A percentile compares a stretch with the other conserved stretches of the same genome.
phyloP scores from a whole-genome alignment of 2,113 vertebrate species.

The Mormoops blainvillei region DNA sequence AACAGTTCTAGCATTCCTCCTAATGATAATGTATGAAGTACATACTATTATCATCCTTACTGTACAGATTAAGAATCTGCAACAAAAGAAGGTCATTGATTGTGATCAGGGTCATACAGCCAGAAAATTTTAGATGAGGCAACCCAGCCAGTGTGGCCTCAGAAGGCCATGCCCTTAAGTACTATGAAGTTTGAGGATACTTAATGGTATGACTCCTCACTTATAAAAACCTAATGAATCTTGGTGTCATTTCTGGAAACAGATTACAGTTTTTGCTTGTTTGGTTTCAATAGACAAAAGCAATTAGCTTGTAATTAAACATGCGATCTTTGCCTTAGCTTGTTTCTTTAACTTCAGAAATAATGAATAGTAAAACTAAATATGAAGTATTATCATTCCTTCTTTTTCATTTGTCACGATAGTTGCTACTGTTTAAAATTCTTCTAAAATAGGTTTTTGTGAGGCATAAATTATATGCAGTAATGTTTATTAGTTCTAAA shows the following conservation, averaged over 20 bases:
- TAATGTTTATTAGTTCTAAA: not conserved
- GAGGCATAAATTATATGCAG: not conserved
- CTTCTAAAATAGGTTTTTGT: not conserved
- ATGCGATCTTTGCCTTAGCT: not conserved
- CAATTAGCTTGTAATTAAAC: not conserved
- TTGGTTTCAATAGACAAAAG: slow-evolving; percentile 17
- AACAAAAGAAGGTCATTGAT: not conserved
- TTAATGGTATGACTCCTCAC: not conserved
- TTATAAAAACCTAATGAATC: not conserved
- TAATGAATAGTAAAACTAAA: not conserved
- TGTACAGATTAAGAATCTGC: not conserved
- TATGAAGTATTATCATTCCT: not conserved
- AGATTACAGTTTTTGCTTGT: not conserved
- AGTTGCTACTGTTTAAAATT: not conserved
- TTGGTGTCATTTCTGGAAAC: not conserved
- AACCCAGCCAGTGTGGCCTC: not conserved
- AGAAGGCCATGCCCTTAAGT: not conserved
- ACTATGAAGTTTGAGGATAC: not conserved
- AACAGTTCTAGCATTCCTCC: not conserved
- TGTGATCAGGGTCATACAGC: not conserved
- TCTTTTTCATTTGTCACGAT: not conserved
- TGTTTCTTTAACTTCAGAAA: not conserved
- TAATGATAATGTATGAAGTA: not conserved
- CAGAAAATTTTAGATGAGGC: not conserved
- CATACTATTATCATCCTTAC: not conserved